phyloP scores from a whole-genome alignment of 2,888 invertebrate species.

The Trypoxylon attenuatum region DNA sequence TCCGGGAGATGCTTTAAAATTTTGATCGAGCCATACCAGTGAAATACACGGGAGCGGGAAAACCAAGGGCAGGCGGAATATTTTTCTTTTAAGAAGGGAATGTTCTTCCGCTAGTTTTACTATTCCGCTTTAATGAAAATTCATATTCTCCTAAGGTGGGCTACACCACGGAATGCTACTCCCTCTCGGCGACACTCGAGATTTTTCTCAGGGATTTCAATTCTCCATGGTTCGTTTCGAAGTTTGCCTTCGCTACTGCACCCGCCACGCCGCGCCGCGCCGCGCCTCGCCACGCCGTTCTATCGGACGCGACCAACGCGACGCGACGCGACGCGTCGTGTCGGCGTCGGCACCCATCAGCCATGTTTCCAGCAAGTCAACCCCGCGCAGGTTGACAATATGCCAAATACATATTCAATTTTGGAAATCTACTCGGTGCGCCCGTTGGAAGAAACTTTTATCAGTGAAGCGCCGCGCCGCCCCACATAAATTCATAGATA shows the following conservation, averaged over 20 bases:
- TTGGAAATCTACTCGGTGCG: conserved; percentile 47
- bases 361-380: not conserved
- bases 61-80: conserved; percentile 25
- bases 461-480: conserved; percentile 17
- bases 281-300: not conserved
- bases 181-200: conserved; percentile 31
- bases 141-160: conserved; percentile 41
- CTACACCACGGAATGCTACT: conserved; percentile 10
- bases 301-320: too few relatives aligned
- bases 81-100: conserved; percentile 28
- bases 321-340: too few relatives aligned
- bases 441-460: conserved; percentile 42
- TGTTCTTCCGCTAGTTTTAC: conserved; percentile 32
- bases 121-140: conserved; percentile 47
- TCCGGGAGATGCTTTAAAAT: conserved; percentile 8
- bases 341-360: too few relatives aligned
- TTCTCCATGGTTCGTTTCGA: conserved; percentile 41
- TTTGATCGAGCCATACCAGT: conserved; percentile 11
- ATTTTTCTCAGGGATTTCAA: conserved; percentile 45
- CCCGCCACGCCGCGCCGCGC: conserved; percentile 8
- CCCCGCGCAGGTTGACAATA: conserved; percentile 36
- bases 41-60: conserved; percentile 22
- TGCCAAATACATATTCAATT: conserved; percentile 60
- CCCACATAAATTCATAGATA: conserved; percentile 32
- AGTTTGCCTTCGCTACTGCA: conserved; percentile 22